phyloP scores from a whole-genome alignment of 1,140 invertebrate genomes.

The Tetragnatha versicolor region DNA sequence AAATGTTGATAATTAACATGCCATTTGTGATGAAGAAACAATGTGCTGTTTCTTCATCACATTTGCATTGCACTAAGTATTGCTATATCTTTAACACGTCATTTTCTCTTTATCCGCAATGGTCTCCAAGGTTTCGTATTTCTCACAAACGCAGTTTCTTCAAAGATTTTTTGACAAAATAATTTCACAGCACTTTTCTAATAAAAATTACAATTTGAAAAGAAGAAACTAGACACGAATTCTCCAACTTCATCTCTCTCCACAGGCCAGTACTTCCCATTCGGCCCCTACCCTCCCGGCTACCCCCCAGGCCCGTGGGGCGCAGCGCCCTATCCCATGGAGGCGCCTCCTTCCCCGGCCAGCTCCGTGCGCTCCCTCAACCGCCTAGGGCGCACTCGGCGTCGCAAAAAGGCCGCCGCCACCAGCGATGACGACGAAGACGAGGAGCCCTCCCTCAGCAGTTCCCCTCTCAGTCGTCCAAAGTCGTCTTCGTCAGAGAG shows the following conservation, averaged over 20 bases:
- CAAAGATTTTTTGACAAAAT: background rate
- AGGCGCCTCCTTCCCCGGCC: slow-evolving; percentile 43
- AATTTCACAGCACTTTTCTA: background rate
- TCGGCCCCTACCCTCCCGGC: slow-evolving; percentile 37
- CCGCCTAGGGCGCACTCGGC: background rate
- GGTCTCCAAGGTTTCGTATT: too few relatives aligned
- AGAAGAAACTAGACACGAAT: background rate
- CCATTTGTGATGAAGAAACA: too few relatives aligned
- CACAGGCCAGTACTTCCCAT: slow-evolving; percentile 41
- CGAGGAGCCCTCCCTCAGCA: slow-evolving; percentile 44
- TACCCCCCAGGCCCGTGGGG: slow-evolving; percentile 18
- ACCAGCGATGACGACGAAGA: slow-evolving; percentile 59
- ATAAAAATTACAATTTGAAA: background rate
- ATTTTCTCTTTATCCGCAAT: too few relatives aligned
- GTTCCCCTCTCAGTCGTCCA: slow-evolving; percentile 34
- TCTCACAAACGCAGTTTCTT: too few relatives aligned
- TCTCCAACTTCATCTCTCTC: background rate
- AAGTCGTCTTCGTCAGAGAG: slow-evolving; percentile 49
- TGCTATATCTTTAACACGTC: too few relatives aligned
- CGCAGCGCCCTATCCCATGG: background rate
- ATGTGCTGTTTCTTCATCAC: too few relatives aligned
- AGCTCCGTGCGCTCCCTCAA: slow-evolving; percentile 18
- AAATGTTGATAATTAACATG: too few relatives aligned
- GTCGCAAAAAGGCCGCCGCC: slow-evolving; percentile 11
- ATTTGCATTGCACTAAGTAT: too few relatives aligned